phyloP scores from a whole-genome alignment of 2,888 invertebrate species.

The Sinopyrophorus schimmeli region DNA sequence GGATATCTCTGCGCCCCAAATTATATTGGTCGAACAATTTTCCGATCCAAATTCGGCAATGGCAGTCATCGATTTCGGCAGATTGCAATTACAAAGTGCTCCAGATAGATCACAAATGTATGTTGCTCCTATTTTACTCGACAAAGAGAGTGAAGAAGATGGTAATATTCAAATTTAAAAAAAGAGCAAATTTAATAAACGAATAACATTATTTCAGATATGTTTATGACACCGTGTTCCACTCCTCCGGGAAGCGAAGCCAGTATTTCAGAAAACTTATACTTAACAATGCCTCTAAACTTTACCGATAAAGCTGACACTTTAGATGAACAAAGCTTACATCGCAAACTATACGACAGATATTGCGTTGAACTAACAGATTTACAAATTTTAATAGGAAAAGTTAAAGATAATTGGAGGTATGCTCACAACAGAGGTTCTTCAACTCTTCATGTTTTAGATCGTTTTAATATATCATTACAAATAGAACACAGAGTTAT shows the following conservation, averaged over 20 bases:
- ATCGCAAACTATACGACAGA: slow-evolving; percentile 75
- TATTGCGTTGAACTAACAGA: slow-evolving; percentile 81
- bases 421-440: slow-evolving; percentile 83
- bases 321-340: slow-evolving; percentile 64
- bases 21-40: slow-evolving; percentile 84
- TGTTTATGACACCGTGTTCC: slow-evolving; percentile 83
- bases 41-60: slow-evolving; percentile 74
- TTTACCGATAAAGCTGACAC: slow-evolving; percentile 36
- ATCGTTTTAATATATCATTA: slow-evolving; percentile 60
- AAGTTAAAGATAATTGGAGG: slow-evolving; percentile 87
- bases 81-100: slow-evolving; percentile 68
- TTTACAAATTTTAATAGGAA: slow-evolving; percentile 84
- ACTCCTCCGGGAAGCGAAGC: slow-evolving; percentile 82
- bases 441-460: slow-evolving; percentile 81
- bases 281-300: slow-evolving; percentile 37
- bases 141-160: slow-evolving; percentile 57
- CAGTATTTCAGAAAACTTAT: slow-evolving; percentile 60
- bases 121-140: slow-evolving; percentile 48
- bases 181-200: too few species aligned
- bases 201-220: slow-evolving; percentile 55
- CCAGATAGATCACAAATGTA: slow-evolving; percentile 42
- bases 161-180: too few species aligned
- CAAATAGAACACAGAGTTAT: slow-evolving; percentile 81
- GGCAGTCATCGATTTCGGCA: slow-evolving; percentile 89
- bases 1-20: slow-evolving; percentile 92